phyloP scores from a whole-genome alignment of 2,113 vertebrate species.

The Passer montanus region DNA sequence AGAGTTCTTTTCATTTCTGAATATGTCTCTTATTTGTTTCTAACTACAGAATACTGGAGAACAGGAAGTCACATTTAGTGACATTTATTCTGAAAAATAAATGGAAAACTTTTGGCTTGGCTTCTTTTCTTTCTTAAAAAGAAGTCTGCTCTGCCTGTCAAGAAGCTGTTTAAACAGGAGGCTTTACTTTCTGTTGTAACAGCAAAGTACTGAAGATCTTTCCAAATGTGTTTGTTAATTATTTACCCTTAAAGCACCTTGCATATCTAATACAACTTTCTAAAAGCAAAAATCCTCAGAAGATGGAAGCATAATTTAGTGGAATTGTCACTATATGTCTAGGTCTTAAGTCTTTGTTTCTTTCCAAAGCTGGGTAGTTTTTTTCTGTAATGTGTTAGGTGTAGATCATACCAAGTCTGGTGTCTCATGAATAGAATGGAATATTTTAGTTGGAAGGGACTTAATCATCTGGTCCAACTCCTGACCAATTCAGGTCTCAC shows the following conservation, averaged over 20 bases:
- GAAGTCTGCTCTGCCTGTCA: neutral
- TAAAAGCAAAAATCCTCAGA: neutral
- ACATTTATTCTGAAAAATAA: neutral
- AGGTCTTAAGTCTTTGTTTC: neutral
- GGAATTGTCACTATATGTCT: neutral
- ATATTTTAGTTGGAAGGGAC: neutral
- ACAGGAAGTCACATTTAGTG: neutral
- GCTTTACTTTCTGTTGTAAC: neutral
- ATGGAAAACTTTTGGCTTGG: neutral
- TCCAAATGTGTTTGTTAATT: neutral
- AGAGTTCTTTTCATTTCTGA: neutral
- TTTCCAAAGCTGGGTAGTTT: neutral
- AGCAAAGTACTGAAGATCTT: neutral
- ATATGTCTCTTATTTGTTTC: neutral
- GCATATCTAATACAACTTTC: neutral
- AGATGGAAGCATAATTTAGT: neutral
- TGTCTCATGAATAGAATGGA: neutral
- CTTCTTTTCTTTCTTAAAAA: neutral
- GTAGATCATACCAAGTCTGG: neutral
- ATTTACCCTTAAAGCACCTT: neutral
- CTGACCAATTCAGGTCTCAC: neutral
- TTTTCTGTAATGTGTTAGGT: neutral
- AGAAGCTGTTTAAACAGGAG: neutral
- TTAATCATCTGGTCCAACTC: neutral
- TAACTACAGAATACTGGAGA: neutral